These are phyloP conservation scores for Drosophila murphyi DNA, from an alignment of 1,140 invertebrate genomes.

Conservation along the genomic window DNA sequence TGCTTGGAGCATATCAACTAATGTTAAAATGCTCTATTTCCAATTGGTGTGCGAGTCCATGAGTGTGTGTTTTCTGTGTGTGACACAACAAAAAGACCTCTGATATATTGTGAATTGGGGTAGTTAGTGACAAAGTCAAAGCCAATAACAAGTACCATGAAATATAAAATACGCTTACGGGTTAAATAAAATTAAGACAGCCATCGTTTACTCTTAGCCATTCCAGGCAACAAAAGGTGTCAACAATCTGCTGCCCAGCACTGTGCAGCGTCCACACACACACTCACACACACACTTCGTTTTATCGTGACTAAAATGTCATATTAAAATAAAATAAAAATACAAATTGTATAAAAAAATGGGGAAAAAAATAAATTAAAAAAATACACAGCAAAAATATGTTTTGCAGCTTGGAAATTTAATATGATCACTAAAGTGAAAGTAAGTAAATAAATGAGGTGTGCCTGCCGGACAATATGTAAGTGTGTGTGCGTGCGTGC, in stretches of 20 bases:
- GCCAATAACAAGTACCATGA: not conserved
- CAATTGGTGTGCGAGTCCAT: conserved; percentile 42
- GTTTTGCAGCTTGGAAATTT: conserved; percentile 80
- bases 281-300: not conserved
- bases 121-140: conserved; percentile 35
- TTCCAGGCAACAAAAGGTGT: conserved; percentile 53
- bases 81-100: conserved; percentile 63
- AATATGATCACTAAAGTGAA: conserved; percentile 80
- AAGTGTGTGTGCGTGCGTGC: conserved; percentile 1
- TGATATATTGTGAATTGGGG: conserved; percentile 73
- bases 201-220: conserved; percentile 54
- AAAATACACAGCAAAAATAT: conserved; percentile 68
- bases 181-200: conserved; percentile 44
- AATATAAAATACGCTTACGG: conserved; percentile 13
- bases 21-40: conserved; percentile 70
- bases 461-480: conserved; percentile 43
- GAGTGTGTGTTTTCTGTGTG: conserved; percentile 31
- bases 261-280: conserved; percentile 37
- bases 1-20: not conserved
- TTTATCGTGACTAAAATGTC: conserved; percentile 60
- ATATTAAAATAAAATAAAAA: conserved; percentile 77
- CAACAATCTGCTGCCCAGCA: conserved; percentile 41
- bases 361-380: conserved; percentile 20
- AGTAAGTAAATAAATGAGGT: conserved; percentile 67
- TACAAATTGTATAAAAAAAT: conserved; percentile 45